Evolutionary conservation across 1,140 invertebrate genomes (phyloP), one percentile per base, ranked within the genome.

Genomic region (Trypoxylus dichotomus): DNA sequence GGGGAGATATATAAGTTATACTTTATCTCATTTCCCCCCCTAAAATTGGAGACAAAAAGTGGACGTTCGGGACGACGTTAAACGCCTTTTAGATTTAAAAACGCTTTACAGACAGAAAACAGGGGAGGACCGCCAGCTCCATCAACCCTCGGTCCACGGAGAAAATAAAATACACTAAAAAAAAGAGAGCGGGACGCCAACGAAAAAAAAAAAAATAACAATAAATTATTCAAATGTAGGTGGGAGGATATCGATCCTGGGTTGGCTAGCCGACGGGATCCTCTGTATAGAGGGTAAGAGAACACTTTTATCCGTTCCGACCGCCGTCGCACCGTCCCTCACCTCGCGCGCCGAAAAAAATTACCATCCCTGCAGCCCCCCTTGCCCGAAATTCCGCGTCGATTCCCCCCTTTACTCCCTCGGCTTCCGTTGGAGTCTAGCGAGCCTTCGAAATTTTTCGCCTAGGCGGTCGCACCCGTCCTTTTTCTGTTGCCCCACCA

Each of bases 191-290:
- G 19, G 47, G 47, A 19, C 47, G 47, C 47, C 47, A 54, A 11
- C 60, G 15, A 25, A 68, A 68, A 68, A 68, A 68, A 68, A 68
- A 68, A 68, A 68, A 68, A 68, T 68, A 68, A 68, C 60, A 68
- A 68, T 68, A 68, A 68, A 68, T 68, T 68, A 68, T 68, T 68
- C 60, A 68, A 68, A 68, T 68, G 27, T 68, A 24, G 60, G 60
- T 68, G 60, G 60, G 19, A 24, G 60, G 11, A 10, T 68, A 68
- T 68, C 60, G 60, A 68, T 68, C 60, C 47, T n/a, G 15, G 19
- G 15, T 15, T 13, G 47, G 21, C 60, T 24, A 68, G 60, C 21
- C 21, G 60, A 27, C 47, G 47, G 47, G 47, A 19, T 19, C 60
- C 60, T 68, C n/a, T 54, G 19, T 54, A 54, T 54, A 54, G 47